A percentile compares a stretch with the other conserved stretches of the same genome.
Conservation (phyloP, 2,888 invertebrate genomes). For the Caenorhabditis drosophilae region DNA sequence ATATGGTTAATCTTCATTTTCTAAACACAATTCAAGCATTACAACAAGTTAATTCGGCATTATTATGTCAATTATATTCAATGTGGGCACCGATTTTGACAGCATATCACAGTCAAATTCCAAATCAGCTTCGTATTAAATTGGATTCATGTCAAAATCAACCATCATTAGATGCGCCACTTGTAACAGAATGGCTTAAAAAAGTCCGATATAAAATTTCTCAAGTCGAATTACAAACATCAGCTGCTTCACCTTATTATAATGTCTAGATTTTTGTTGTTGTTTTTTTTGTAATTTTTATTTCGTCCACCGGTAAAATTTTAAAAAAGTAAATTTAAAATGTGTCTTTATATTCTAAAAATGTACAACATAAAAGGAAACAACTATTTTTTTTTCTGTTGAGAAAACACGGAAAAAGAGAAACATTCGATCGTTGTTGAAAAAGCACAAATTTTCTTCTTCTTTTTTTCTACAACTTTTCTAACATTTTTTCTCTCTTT, state of each 20-base stretch:
- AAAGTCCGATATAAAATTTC: slow-evolving; percentile 96
- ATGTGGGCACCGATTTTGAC: slow-evolving; percentile 94
- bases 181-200: slow-evolving; percentile 78
- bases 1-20: slow-evolving; percentile 96
- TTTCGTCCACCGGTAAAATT: not conserved
- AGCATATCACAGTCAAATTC: slow-evolving; percentile 84
- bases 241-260: slow-evolving; percentile 88
- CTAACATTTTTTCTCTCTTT: no score
- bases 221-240: slow-evolving; percentile 91
- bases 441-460: no score
- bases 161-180: slow-evolving; percentile 73
- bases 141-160: slow-evolving; percentile 87
- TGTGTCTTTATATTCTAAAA: no score
- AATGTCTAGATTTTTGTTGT: slow-evolving; percentile 55
- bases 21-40: slow-evolving; percentile 90
- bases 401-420: no score
- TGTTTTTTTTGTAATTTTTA: not conserved
- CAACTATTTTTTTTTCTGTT: no score
- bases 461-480: no score
- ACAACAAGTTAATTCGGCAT: slow-evolving; percentile 75
- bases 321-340: no score
- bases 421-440: no score
- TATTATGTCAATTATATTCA: slow-evolving; percentile 74
- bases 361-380: no score
- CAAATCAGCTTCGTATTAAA: slow-evolving; percentile 64